Conservation (phyloP, 1,140 invertebrate genomes). For the Drosophila repleta region DNA sequence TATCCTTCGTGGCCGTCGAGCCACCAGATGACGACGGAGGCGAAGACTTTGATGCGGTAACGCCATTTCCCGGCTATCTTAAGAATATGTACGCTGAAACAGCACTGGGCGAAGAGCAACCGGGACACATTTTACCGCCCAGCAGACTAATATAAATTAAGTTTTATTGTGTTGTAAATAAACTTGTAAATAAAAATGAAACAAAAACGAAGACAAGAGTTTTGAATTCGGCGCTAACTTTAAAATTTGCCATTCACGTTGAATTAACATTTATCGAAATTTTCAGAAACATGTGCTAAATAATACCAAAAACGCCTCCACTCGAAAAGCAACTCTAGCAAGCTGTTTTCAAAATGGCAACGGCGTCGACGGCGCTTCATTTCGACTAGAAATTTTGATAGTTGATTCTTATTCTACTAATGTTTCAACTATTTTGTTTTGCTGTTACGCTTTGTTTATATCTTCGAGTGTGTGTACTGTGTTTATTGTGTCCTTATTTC, state of each 20-base stretch:
- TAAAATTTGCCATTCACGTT: conserved; percentile 6
- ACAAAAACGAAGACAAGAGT: conserved; percentile 13
- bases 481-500: conserved; percentile 23
- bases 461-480: conserved; percentile 22
- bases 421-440: conserved; percentile 1
- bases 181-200: conserved; percentile 59
- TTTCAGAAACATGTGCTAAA: conserved; percentile 3
- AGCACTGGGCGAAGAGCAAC: conserved; percentile 5
- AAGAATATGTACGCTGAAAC: conserved; percentile 75
- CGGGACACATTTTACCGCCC: conserved; percentile 39
- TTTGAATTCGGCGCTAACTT: neutral
- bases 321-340: conserved; percentile 34
- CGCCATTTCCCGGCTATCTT: conserved; percentile 81
- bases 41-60: conserved; percentile 72
- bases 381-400: conserved; percentile 44
- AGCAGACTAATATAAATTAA: conserved; percentile 42
- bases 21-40: conserved; percentile 77
- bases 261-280: neutral
- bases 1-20: conserved; percentile 91
- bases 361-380: conserved; percentile 51
- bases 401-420: conserved; percentile 56
- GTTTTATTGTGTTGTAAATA: conserved; percentile 53
- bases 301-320: conserved; percentile 36
- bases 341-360: conserved; percentile 48
- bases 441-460: conserved; percentile 22